Conservation (phyloP, 1,140 invertebrate species). For the Apis cerana region DNA sequence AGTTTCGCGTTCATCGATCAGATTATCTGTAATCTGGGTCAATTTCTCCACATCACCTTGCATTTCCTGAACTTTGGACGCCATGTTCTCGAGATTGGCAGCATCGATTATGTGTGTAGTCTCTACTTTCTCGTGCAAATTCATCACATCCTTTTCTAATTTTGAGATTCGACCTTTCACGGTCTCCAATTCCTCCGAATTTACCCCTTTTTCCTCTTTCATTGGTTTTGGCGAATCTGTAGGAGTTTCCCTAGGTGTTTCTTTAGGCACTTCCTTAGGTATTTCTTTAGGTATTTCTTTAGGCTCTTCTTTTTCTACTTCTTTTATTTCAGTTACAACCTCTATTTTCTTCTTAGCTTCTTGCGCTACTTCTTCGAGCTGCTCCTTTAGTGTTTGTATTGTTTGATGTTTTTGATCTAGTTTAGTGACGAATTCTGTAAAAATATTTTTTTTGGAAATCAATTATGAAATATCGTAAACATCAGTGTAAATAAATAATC, state of each 20-base stretch:
- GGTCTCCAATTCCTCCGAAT: constrained; percentile 60
- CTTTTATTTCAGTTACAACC: too few relatives aligned
- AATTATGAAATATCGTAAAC: too few relatives aligned
- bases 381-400: too few relatives aligned
- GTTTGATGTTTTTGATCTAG: too few relatives aligned
- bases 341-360: too few relatives aligned
- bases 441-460: too few relatives aligned
- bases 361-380: too few relatives aligned
- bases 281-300: not conserved
- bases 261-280: not conserved
- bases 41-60: constrained; percentile 75
- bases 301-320: not conserved
- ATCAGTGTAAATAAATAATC: too few relatives aligned
- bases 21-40: constrained; percentile 63
- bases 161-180: constrained; percentile 64
- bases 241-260: rapidly evolving
- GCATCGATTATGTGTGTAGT: not conserved
- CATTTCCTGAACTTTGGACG: constrained; percentile 71
- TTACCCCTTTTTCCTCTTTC: constrained; percentile 65
- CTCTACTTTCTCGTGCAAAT: constrained; percentile 68
- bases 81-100: constrained; percentile 64
- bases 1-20: constrained; percentile 74
- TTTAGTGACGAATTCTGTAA: too few relatives aligned
- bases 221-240: not conserved
- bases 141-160: constrained; percentile 65